phyloP scores from a whole-genome alignment of 2,113 vertebrate species.

The Myxocyprinus asiaticus region DNA sequence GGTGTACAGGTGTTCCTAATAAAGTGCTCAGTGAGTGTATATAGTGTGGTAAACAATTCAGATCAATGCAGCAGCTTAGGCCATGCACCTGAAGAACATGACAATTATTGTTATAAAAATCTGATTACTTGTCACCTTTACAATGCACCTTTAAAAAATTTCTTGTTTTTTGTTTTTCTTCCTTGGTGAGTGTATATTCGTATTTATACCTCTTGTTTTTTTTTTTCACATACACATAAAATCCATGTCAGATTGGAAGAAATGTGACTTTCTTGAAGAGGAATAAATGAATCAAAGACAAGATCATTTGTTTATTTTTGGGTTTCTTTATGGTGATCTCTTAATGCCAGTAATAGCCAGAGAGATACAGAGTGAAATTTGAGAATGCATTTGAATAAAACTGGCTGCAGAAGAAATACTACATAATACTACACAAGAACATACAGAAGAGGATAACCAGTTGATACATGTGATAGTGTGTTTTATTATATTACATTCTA shows the following conservation, averaged over 20 bases:
- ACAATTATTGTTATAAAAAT: background rate
- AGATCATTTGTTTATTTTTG: conserved; percentile 51
- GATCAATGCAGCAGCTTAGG: background rate
- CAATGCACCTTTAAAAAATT: background rate
- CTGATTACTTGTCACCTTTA: background rate
- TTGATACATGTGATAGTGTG: conserved; percentile 22
- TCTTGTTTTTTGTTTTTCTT: background rate
- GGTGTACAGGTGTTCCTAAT: background rate
- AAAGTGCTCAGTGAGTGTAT: too few species aligned
- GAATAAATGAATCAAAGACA: conserved; percentile 18
- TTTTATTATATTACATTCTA: conserved; percentile 47
- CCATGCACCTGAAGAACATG: background rate
- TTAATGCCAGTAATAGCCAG: conserved; percentile 44
- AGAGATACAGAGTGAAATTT: conserved; percentile 36
- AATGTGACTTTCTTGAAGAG: background rate
- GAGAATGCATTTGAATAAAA: conserved; percentile 24
- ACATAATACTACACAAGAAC: conserved; percentile 8
- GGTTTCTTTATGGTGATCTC: conserved; percentile 53
- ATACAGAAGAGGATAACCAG: conserved; percentile 53
- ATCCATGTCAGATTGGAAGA: too few species aligned
- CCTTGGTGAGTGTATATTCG: too few species aligned
- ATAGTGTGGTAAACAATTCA: background rate
- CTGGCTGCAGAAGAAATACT: conserved; percentile 33
- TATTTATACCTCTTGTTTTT: background rate
- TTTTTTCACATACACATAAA: background rate